Evolutionary conservation across 2,113 vertebrate species (phyloP).

Genomic region (Sinocyclocheilus anophthalmus): DNA sequence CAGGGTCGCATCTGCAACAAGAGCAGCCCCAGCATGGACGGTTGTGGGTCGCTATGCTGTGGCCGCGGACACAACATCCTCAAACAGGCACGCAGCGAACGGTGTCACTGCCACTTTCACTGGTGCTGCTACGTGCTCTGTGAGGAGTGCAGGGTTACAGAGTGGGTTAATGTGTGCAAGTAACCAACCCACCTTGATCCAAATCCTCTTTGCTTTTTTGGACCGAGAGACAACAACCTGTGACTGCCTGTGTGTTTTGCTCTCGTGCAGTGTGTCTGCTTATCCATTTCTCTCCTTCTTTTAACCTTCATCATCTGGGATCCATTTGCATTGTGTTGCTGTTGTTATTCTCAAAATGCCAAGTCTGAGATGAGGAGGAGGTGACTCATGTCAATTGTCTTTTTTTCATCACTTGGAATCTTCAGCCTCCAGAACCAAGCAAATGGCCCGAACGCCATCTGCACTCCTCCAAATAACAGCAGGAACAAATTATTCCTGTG

Average conservation of each 20-base stretch:
- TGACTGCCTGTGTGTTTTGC: conserved; percentile 67
- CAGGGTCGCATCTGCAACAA: conserved; percentile 88
- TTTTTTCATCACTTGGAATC: conserved; percentile 69
- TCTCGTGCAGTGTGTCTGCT: conserved; percentile 68
- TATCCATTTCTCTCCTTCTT: conserved; percentile 55
- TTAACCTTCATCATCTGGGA: conserved; percentile 75
- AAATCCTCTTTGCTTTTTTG: neutral
- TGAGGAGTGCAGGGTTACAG: conserved; percentile 85
- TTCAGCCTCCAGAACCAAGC: conserved; percentile 67
- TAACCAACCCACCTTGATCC: conserved; percentile 62
- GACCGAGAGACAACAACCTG: conserved; percentile 21
- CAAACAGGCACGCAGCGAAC: conserved; percentile 82
- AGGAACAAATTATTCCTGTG: conserved; percentile 55
- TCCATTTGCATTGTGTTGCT: conserved; percentile 78
- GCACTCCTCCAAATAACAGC: conserved; percentile 61
- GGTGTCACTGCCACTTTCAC: conserved; percentile 88
- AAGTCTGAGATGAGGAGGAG: conserved; percentile 75
- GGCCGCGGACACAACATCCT: conserved; percentile 89
- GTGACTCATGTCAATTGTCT: conserved; percentile 78
- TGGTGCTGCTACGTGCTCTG: conserved; percentile 94
- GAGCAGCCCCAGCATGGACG: conserved; percentile 82
- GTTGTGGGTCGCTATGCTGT: conserved; percentile 87
- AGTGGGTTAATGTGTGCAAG: conserved; percentile 93
- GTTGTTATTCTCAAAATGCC: conserved; percentile 74
- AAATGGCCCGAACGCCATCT: conserved; percentile 62